Percentiles rank a stretch among this genome's conserved stretches.
These are phyloP conservation scores for Petrocephalus sullivani DNA, from an alignment of 2,797 vertebrate genomes.

Conservation along the genomic window DNA sequence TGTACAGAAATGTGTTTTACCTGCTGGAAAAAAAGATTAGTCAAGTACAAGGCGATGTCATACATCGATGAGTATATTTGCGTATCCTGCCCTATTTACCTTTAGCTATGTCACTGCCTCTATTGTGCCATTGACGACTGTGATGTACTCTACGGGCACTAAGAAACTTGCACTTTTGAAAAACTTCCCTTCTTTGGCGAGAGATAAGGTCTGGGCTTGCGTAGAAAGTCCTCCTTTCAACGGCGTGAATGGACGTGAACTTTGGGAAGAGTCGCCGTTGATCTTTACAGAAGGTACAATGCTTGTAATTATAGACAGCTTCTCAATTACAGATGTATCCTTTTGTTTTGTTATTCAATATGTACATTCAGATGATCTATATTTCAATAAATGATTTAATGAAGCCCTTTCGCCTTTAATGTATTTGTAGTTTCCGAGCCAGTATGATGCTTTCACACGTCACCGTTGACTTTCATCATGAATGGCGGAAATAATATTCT, in stretches of 20 bases:
- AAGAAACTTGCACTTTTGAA: slow-evolving; percentile 87
- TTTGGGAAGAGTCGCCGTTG: background rate
- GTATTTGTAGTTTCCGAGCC: background rate
- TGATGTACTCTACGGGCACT: slow-evolving; percentile 82
- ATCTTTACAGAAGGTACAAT: slow-evolving; percentile 27
- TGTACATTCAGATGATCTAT: slow-evolving; percentile 97
- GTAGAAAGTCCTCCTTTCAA: slow-evolving; percentile 51
- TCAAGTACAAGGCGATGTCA: slow-evolving; percentile 73
- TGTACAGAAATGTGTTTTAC: slow-evolving; percentile 68
- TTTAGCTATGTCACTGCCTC: slow-evolving; percentile 89
- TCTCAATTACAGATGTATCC: slow-evolving; percentile 58
- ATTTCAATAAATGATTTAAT: slow-evolving; percentile 97
- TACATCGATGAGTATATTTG: slow-evolving; percentile 80
- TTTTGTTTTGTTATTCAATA: slow-evolving; percentile 57
- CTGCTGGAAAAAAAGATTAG: slow-evolving; percentile 64
- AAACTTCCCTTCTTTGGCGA: slow-evolving; percentile 46
- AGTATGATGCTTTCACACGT: background rate
- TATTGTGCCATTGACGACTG: slow-evolving; percentile 73
- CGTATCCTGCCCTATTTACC: slow-evolving; percentile 70
- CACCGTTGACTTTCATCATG: background rate
- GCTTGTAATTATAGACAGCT: slow-evolving; percentile 58
- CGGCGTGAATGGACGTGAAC: slow-evolving; percentile 55
- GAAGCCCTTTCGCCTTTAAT: slow-evolving; percentile 44
- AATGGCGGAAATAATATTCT: background rate
- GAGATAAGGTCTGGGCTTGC: slow-evolving; percentile 46